Evolutionary conservation across 2,888 invertebrate species (phyloP), one percentile per base, ranked within the genome.

Genomic region (Cepaea hortensis): DNA sequence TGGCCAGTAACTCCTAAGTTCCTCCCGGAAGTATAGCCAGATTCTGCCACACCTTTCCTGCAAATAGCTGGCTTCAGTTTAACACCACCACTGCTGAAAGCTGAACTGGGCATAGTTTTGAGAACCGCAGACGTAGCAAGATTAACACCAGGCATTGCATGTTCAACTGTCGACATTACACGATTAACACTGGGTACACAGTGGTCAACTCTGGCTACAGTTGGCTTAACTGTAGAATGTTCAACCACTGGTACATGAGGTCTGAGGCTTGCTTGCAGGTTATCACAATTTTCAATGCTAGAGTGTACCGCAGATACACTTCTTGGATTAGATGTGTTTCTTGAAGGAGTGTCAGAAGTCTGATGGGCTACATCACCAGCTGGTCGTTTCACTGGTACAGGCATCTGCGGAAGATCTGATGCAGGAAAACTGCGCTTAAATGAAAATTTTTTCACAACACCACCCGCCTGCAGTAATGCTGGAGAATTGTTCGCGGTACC

Each of bases 341-440:
- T 23, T 61, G 23, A 3, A 61, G 7, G 13, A 55, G 7, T 23
- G n/a, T 6, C 61, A 13, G 23, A 23, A 7, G 35, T 81, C 18
- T 13, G 20, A 23, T 48, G 13, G 7, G n/a, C 50, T 68, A 18
- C 11, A 48, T 81, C 70, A 81, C 11, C 48, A 70, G 50, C 23
- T 13, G 81, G 72, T 23, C 55, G 70, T 15, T 81, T 81, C 1
- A 23, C 72, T 3, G 72, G 18, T 55, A 48, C 6, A 15, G n/a
- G 5, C n/a, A 48, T 3, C 13, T 9, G n/a, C 46, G 70, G 50
- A 48, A 62, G 15, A 76, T 76, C 18, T 46, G 77, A 84, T 65
- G 76, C 20, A 35, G 76, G 75, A 9, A 15, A 9, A 15, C 20
- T n/a, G 13, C 84, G 84, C n/a, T 77, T 84, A 76, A 84, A 84